Evolutionary conservation across 2,888 invertebrate genomes (phyloP), one percentile per base, ranked within the genome.

Genomic region (Oscheius myriophilus): DNA sequence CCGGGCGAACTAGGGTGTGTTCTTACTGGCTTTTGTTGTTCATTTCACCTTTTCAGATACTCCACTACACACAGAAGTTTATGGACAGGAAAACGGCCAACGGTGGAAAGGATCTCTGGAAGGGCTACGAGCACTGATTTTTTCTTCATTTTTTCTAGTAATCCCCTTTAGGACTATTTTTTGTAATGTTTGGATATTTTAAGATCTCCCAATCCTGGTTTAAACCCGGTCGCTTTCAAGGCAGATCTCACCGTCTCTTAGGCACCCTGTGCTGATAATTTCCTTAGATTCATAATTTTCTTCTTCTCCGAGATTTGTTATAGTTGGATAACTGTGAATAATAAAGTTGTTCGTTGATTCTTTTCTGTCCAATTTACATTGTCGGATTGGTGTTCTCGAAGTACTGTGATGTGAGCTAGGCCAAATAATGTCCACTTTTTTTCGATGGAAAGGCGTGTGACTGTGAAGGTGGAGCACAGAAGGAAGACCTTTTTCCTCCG

Each of bases 401-500:
- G n/a, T n/a, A n/a, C n/a, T n/a, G n/a, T n/a, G n/a, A n/a, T n/a
- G n/a, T n/a, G n/a, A n/a, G n/a, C n/a, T n/a, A n/a, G n/a, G n/a
- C n/a, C n/a, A n/a, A n/a, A n/a, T n/a, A n/a, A n/a, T n/a, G n/a
- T n/a, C n/a, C n/a, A n/a, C n/a, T n/a, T n/a, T 33, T 33, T 9
- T 33, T 3, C 25, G 46, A 59, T 46, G 33, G 39, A 41, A 26
- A 75, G 71, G 51, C 65, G 80, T 43, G 78, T 83, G 9, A 84
- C 76, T 39, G 68, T 84, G 18, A 59, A 66, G n/a, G 72, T 75
- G 7, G 78, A 79, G 54, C 76, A 80, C 66, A 70, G 76, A 18
- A 71, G 65, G 54, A 84, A 84, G 39, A 46, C 70, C 26, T 84
- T 84, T 58, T 84, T 71, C 66, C 80, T 82, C 65, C 71, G 72